phyloP scores from a whole-genome alignment of 2,888 invertebrate species.

The Lamproptera curius region DNA sequence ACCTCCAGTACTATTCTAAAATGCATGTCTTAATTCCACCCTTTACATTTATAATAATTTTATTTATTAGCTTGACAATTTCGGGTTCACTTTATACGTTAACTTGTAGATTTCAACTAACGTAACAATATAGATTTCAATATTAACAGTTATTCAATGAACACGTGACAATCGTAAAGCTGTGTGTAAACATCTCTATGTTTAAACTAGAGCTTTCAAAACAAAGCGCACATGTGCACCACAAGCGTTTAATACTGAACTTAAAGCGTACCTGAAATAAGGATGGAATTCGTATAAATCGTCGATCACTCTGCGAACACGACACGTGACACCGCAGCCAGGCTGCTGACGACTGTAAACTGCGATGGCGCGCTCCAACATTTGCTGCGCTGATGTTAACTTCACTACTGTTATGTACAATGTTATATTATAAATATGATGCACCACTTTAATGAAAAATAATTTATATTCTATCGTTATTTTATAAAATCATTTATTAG shows the following conservation, averaged over 20 bases:
- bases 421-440: conserved; percentile 14
- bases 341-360: conserved; percentile 59
- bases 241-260: conserved; percentile 6
- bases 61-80: too few relatives aligned
- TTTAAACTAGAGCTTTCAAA: conserved; percentile 23
- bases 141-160: conserved; percentile 17
- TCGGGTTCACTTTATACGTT: too few relatives aligned
- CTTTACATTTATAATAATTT: too few relatives aligned
- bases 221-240: conserved; percentile 22
- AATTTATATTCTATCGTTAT: too few relatives aligned
- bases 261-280: conserved; percentile 57
- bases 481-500: too few relatives aligned
- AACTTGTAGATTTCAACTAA: too few relatives aligned
- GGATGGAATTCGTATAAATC: conserved; percentile 71
- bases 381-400: conserved; percentile 64
- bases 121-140: too few relatives aligned
- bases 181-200: conserved; percentile 20
- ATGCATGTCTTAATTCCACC: too few relatives aligned
- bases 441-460: conserved; percentile 1
- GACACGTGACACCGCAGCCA: conserved; percentile 68
- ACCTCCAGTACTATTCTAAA: too few relatives aligned
- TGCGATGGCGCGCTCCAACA: conserved; percentile 65
- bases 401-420: conserved; percentile 46
- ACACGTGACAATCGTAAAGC: conserved; percentile 16
- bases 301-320: conserved; percentile 65